Conservation (phyloP, 2,797 vertebrate species). For the Hemitrygon akajei region DNA sequence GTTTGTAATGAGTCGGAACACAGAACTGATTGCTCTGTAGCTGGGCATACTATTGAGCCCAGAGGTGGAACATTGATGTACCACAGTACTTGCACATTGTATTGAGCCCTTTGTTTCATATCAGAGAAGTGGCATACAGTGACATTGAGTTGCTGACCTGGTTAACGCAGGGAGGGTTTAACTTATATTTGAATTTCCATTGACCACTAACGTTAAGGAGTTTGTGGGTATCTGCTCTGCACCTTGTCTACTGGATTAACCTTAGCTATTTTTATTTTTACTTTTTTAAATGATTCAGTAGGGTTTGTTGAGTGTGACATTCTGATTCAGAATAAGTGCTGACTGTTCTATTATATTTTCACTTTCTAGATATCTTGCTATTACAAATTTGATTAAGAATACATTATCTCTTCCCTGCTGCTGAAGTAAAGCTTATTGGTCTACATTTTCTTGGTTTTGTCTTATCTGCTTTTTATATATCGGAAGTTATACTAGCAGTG, state of each 20-base stretch:
- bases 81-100: too few relatives aligned
- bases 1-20: too few relatives aligned
- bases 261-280: background rate
- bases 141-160: too few relatives aligned
- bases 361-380: background rate
- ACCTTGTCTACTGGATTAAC: background rate
- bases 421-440: background rate
- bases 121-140: too few relatives aligned
- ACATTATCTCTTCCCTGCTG: background rate
- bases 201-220: too few relatives aligned
- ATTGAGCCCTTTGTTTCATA: too few relatives aligned
- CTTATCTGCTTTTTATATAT: background rate
- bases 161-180: too few relatives aligned
- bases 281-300: background rate
- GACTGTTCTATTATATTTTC: background rate
- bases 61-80: too few relatives aligned
- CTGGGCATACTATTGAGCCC: too few relatives aligned
- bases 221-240: too few relatives aligned
- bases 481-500: background rate
- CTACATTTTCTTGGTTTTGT: background rate
- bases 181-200: too few relatives aligned
- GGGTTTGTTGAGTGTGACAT: background rate
- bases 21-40: too few relatives aligned
- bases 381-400: background rate
- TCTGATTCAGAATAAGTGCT: background rate